Percentiles rank a stretch among this genome's conserved stretches.
These are phyloP conservation scores for Eupeodes corollae DNA, from an alignment of 1,140 invertebrate species.

Conservation along the genomic window DNA sequence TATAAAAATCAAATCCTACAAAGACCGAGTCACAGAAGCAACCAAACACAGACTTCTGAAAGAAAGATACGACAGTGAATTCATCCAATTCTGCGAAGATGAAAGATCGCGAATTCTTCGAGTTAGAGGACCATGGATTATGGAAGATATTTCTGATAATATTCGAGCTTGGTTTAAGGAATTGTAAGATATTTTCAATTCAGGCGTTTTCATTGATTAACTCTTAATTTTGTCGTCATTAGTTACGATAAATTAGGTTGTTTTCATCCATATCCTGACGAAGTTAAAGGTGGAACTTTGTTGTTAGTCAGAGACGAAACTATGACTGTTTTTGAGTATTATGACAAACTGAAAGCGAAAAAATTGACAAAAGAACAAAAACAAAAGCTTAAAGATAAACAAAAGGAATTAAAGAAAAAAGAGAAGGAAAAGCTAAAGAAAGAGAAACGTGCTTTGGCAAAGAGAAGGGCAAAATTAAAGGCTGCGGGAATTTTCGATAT, in stretches of 20 bases:
- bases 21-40: constrained; percentile 32
- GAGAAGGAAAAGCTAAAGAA: constrained; percentile 18
- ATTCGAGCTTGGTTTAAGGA: constrained; percentile 53
- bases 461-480: constrained; percentile 24
- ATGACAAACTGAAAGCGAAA: constrained; percentile 24
- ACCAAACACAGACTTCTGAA: constrained; percentile 34
- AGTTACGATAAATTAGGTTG: constrained; percentile 39
- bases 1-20: constrained; percentile 12
- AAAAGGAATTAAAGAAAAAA: constrained; percentile 18
- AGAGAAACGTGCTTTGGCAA: constrained; percentile 25
- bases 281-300: constrained; percentile 42
- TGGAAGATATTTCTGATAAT: constrained; percentile 58
- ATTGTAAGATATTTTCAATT: constrained; percentile 38
- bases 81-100: constrained; percentile 41
- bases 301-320: constrained; percentile 43
- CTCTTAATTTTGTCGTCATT: not conserved
- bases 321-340: constrained; percentile 42
- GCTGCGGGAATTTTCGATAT: constrained; percentile 32
- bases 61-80: constrained; percentile 36
- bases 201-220: constrained; percentile 8
- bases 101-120: constrained; percentile 45
- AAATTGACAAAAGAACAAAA: constrained; percentile 30
- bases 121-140: constrained; percentile 44
- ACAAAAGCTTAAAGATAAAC: constrained; percentile 21
- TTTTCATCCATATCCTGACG: constrained; percentile 44